A percentile compares a stretch with the other conserved stretches of the same genome.
phyloP scores from a whole-genome alignment of 2,113 vertebrate genomes.

The Sylvilagus bachmani region DNA sequence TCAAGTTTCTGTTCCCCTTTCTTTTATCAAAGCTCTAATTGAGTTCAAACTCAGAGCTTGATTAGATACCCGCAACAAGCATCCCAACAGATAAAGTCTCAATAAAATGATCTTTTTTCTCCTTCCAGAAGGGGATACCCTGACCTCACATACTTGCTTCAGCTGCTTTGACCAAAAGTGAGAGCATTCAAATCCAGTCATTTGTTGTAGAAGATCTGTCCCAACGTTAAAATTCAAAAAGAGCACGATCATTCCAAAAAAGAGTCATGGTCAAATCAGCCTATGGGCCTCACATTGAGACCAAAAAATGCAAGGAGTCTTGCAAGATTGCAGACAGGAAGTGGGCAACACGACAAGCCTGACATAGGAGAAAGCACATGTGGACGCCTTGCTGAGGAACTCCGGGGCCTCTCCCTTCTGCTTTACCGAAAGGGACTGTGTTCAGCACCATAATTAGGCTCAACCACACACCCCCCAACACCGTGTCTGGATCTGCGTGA shows the following conservation, averaged over 20 bases:
- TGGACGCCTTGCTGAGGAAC: not conserved
- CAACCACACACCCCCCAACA: not conserved
- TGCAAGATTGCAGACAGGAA: not conserved
- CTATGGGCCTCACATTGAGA: not conserved
- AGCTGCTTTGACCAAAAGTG: slow-evolving; percentile 7
- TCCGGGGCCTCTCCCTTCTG: not conserved
- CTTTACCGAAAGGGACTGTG: not conserved
- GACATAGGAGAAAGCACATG: not conserved
- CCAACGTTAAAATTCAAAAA: slow-evolving; percentile 31
- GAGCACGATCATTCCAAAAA: not conserved
- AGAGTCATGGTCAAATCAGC: not conserved
- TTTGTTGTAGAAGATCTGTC: slow-evolving; percentile 24
- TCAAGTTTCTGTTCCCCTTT: slow-evolving; percentile 78
- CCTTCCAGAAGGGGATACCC: not conserved
- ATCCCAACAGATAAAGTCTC: slow-evolving; percentile 73
- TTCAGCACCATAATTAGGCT: not conserved
- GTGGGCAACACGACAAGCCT: not conserved
- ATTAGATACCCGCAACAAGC: slow-evolving; percentile 78
- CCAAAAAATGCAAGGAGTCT: not conserved
- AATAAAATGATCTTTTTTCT: slow-evolving; percentile 77
- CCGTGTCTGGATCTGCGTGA: not conserved
- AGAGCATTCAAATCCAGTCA: not conserved
- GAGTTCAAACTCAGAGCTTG: slow-evolving; percentile 80
- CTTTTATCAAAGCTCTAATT: slow-evolving; percentile 85
- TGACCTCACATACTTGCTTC: not conserved